These are phyloP conservation scores for Drosophila ezoana DNA, from an alignment of 2,888 invertebrate genomes.

Conservation along the genomic window DNA sequence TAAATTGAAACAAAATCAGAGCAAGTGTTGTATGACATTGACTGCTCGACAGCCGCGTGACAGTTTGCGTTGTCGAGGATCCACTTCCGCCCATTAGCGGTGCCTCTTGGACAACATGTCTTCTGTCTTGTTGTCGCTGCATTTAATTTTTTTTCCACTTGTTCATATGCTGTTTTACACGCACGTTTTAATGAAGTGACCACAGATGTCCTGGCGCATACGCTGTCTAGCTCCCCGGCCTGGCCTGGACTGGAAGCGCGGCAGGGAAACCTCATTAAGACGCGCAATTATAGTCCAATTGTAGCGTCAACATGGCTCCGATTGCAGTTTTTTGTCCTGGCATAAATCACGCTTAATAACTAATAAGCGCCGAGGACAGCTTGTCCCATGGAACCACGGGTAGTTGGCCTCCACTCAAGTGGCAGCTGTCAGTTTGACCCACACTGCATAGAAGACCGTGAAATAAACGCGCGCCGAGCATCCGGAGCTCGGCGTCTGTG, in stretches of 20 bases:
- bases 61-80: conserved; percentile 42
- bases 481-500: conserved; percentile 37
- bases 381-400: conserved; percentile 37
- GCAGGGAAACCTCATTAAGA: conserved; percentile 64
- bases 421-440: conserved; percentile 83
- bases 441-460: conserved; percentile 70
- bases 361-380: conserved; percentile 63
- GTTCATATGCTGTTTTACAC: conserved; percentile 42
- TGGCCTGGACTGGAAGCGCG: neutral
- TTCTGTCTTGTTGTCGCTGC: conserved; percentile 38
- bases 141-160: conserved; percentile 46
- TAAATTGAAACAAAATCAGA: conserved; percentile 43
- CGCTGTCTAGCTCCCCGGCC: neutral
- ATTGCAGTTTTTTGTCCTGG: conserved; percentile 19
- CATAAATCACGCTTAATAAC: conserved; percentile 78
- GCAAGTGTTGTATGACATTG: conserved; percentile 36
- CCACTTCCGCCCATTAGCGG: conserved; percentile 20
- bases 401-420: conserved; percentile 69
- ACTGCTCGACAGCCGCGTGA: conserved; percentile 25
- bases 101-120: conserved; percentile 19
- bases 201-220: conserved; percentile 48
- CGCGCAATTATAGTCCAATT: conserved; percentile 54
- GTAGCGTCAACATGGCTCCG: conserved; percentile 39
- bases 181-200: conserved; percentile 59
- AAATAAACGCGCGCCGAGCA: conserved; percentile 68